Evolutionary conservation across 2,888 invertebrate species (phyloP).

Genomic region (Andrena camellia): DNA sequence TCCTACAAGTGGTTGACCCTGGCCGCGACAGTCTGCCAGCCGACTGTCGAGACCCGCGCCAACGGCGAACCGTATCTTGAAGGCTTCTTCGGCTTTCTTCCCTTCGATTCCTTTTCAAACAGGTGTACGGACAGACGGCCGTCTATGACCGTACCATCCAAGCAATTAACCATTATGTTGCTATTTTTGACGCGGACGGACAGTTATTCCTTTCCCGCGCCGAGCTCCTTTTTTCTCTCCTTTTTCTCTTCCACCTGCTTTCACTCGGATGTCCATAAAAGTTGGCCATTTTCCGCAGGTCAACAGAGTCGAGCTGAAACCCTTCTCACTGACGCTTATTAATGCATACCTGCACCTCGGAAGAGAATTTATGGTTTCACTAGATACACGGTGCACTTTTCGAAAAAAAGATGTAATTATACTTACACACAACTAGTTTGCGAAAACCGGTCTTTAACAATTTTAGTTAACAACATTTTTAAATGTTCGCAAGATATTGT

Average conservation of each 20-base stretch:
- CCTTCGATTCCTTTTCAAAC: constrained; percentile 49
- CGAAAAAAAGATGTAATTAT: not conserved
- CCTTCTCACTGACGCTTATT: constrained; percentile 12
- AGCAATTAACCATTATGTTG: constrained; percentile 26
- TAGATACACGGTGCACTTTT: not conserved
- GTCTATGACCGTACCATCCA: not conserved
- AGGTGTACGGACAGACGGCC: constrained; percentile 24
- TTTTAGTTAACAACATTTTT: not conserved
- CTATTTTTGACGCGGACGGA: not conserved
- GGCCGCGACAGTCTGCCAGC: constrained; percentile 77
- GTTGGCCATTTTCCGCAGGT: not conserved
- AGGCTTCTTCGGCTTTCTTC: constrained; percentile 48
- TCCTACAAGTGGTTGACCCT: constrained; percentile 83
- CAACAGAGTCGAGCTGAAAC: not conserved
- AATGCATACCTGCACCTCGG: not conserved
- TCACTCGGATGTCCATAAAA: not conserved
- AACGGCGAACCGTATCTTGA: constrained; percentile 32
- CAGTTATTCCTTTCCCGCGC: constrained; percentile 1
- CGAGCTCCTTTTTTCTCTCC: not conserved
- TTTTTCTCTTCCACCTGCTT: constrained; percentile 8
- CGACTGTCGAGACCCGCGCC: constrained; percentile 62
- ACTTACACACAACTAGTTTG: not conserved
- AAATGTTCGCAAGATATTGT: not conserved
- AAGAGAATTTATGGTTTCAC: not conserved
- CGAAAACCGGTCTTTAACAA: constrained; percentile 3